Conservation (phyloP, 2,113 vertebrate species). For the Monopterus albus region DNA sequence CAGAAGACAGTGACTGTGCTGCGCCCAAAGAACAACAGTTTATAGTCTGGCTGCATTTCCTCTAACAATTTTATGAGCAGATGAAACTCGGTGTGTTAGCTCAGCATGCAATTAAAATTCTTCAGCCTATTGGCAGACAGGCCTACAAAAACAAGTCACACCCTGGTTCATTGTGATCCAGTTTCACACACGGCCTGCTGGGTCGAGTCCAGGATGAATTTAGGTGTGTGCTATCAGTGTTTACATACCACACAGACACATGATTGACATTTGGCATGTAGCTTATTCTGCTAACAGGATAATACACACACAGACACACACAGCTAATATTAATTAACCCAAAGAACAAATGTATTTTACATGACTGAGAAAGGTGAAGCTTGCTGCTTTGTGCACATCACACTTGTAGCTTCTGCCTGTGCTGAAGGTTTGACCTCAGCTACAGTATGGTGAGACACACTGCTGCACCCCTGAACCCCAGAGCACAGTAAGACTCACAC, state of each 20-base stretch:
- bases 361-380: neutral
- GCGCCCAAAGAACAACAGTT: no score
- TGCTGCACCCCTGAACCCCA: no score
- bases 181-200: constrained; percentile 39
- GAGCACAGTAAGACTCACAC: no score
- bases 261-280: constrained; percentile 60
- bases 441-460: no score
- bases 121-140: constrained; percentile 8
- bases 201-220: constrained; percentile 47
- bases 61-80: neutral
- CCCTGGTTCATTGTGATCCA: constrained; percentile 29
- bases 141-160: constrained; percentile 14
- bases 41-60: no score
- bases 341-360: neutral
- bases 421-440: no score
- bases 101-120: constrained; percentile 39
- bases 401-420: neutral
- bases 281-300: constrained; percentile 25
- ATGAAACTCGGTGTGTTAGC: constrained; percentile 1
- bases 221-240: constrained; percentile 51
- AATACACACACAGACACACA: constrained; percentile 19
- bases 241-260: constrained; percentile 46
- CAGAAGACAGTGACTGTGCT: neutral
- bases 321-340: neutral
- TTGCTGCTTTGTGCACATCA: neutral